Evolutionary conservation across 2,797 vertebrate species (phyloP).

Genomic region (Enteromius fasciolatus): DNA sequence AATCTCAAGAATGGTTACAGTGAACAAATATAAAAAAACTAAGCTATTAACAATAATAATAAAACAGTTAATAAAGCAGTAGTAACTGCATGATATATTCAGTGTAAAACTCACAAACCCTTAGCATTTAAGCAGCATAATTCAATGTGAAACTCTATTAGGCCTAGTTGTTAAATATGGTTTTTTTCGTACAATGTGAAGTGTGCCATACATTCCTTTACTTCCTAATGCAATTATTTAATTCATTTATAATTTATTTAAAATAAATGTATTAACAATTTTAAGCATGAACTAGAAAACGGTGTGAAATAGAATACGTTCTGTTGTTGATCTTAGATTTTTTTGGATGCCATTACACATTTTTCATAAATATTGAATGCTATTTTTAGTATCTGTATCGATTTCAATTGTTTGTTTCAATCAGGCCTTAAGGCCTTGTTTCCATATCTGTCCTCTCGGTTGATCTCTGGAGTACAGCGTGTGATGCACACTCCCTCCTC

Average conservation of each 20-base stretch:
- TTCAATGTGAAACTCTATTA: neutral
- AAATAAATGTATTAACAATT: neutral
- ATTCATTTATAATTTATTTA: neutral
- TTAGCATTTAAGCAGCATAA: neutral
- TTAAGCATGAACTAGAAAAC: neutral
- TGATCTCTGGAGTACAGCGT: neutral
- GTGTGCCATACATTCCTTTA: no score
- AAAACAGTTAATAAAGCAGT: no score
- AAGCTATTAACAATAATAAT: no score
- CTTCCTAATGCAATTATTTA: neutral
- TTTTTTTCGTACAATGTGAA: no score
- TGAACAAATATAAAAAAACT: no score
- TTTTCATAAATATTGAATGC: neutral
- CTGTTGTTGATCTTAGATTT: no score
- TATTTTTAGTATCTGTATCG: neutral
- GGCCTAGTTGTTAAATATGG: neutral
- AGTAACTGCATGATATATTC: neutral
- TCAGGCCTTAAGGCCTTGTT: neutral
- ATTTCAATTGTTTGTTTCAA: neutral
- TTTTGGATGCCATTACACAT: neutral
- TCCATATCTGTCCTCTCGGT: neutral
- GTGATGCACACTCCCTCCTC: neutral
- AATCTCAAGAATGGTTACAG: no score
- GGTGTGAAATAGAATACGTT: neutral
- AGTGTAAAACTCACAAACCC: neutral